A percentile compares a stretch with the other conserved stretches of the same genome.
phyloP scores from a whole-genome alignment of 2,113 vertebrate species.

The Numenius arquata region DNA sequence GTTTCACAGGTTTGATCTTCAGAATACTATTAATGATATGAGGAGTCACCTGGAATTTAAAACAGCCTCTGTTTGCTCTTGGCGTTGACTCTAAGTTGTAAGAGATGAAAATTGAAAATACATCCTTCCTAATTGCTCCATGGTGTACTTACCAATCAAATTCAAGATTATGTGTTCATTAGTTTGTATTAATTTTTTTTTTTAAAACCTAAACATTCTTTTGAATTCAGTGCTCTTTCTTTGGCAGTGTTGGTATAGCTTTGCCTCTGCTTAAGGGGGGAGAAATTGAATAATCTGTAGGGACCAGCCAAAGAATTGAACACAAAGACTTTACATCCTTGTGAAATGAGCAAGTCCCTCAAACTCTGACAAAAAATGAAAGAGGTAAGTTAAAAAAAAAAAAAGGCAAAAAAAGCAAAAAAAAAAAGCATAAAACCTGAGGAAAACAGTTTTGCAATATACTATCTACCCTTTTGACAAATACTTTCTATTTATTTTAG shows the following conservation, averaged over 20 bases:
- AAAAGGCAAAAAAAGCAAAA: no score
- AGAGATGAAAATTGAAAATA: neutral
- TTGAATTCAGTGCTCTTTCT: neutral
- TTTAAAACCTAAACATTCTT: neutral
- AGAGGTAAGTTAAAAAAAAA: neutral
- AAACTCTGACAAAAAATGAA: neutral
- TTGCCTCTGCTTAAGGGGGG: neutral
- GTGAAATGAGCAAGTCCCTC: neutral
- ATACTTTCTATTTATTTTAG: neutral
- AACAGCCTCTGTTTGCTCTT: neutral
- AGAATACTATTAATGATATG: neutral
- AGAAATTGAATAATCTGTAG: neutral
- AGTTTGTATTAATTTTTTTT: neutral
- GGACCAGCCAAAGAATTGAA: neutral
- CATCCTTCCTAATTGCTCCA: neutral
- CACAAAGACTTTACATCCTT: neutral
- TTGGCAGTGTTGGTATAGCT: neutral
- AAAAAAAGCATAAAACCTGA: neutral
- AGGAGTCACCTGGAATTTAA: neutral
- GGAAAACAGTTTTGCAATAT: neutral
- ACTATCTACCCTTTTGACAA: neutral
- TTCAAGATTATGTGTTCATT: neutral
- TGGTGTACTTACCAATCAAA: neutral
- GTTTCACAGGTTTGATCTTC: neutral
- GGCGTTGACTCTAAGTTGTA: neutral